phyloP scores from a whole-genome alignment of 1,140 invertebrate species.

The Ericerus pela region DNA sequence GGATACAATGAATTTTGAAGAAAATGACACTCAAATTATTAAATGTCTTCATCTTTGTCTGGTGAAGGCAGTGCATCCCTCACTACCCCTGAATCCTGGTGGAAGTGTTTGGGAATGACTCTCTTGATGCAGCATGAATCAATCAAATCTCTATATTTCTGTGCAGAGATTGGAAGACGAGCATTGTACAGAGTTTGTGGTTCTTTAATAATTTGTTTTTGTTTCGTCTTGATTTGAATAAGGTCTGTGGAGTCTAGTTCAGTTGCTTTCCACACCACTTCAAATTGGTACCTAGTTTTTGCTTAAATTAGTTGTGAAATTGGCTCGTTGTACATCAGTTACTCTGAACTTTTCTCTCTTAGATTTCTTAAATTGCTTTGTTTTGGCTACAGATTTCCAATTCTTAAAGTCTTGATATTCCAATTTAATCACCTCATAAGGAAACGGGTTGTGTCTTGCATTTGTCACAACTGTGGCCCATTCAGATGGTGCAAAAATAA shows the following conservation, averaged over 20 bases:
- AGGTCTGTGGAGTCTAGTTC: not conserved
- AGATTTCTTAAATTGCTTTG: too few species aligned
- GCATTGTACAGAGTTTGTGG: not conserved
- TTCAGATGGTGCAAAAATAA: conserved; percentile 16
- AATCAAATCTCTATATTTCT: not conserved
- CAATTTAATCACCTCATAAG: conserved; percentile 15
- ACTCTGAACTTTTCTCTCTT: not conserved
- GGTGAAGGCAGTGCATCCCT: conserved; percentile 1
- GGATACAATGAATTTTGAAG: too few species aligned
- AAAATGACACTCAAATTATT: too few species aligned
- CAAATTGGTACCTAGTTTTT: not conserved
- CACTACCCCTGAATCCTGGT: not conserved
- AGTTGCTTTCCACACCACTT: too few species aligned
- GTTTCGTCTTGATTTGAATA: not conserved
- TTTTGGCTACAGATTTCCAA: not conserved
- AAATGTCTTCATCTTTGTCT: conserved; percentile 3
- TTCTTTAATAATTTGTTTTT: not conserved
- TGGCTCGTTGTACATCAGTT: not conserved
- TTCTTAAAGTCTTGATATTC: not conserved
- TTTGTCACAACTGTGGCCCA: conserved; percentile 1
- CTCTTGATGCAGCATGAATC: not conserved
- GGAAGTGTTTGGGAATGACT: not conserved
- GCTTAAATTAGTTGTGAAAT: not conserved
- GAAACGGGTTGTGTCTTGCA: conserved; percentile 4
- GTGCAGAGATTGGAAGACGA: not conserved